Base-by-base conservation (phyloP, 2,113 vertebrate species). In the Periophthalmodon schlosseri region DNA sequence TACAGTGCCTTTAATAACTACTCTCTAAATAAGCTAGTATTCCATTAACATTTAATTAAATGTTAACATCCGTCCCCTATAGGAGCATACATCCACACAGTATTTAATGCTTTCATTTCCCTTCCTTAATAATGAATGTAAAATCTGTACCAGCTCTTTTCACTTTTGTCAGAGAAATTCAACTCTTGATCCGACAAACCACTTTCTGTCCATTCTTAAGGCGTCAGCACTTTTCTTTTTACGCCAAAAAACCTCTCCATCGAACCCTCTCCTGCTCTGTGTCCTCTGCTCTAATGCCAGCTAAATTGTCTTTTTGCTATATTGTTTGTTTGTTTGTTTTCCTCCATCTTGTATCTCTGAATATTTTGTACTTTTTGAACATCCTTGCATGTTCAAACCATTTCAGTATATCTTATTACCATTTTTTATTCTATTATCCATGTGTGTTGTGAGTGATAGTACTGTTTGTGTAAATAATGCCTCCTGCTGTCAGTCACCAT, bases 401-500 rank as follows among this genome's bases (percentile, higher is more conserved):
- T n/a, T n/a, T n/a, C n/a, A n/a, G n/a, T n/a, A n/a, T n/a, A n/a
- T n/a, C n/a, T n/a, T n/a, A n/a, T n/a, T n/a, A 8, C 2, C 3
- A 5, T 8, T 39, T 39, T 60, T 60, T 2, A 60, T 60, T 60
- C 14, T 14, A 24, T 60, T 60, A 36, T 39, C 7, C 15, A 36
- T 36, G 61, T 64, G 61, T 64, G 28, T 18, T 36, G 33, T 36
- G 33, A 9, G 33, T 36, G 8, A 18, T 20, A 36, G 61, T 64
- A 10, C 23, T 28, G 57, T 60, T 60, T 64, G 61, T 64, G 33
- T 64, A 36, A 64, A 36, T 36, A 64, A 64, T 14, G 18, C 61
- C 61, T 64, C 61, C 61, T 36, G 61, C 34, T 20, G 61, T 64
- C 61, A 36, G 15, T 36, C 61, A 64, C 61, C 61, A 64, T 64